phyloP scores from a whole-genome alignment of 2,888 invertebrate species.

The Folsomia candida region DNA sequence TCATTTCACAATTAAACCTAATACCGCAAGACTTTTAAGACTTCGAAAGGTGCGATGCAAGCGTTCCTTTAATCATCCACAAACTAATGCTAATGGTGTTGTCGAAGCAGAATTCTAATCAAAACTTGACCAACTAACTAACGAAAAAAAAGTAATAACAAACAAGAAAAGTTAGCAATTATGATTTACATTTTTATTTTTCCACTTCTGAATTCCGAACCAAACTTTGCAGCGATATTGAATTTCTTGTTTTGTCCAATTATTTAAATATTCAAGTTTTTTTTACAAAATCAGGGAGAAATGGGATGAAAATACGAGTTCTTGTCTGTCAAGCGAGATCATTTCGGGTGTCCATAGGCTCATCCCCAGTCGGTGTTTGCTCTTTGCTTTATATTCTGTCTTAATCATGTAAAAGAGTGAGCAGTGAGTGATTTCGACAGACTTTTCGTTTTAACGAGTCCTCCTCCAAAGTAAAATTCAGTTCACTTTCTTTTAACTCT shows the following conservation, averaged over 20 bases:
- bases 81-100: background rate
- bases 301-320: conserved; percentile 3
- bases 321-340: background rate
- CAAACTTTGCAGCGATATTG: background rate
- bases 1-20: conserved; percentile 12
- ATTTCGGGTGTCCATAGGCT: too few species aligned
- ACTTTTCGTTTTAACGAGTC: background rate
- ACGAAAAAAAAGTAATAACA: background rate
- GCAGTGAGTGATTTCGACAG: background rate
- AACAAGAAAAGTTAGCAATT: background rate
- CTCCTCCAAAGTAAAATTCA: background rate
- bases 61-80: background rate
- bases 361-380: background rate
- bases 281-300: background rate
- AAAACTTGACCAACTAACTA: conserved; percentile 2
- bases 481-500: background rate
- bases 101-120: background rate
- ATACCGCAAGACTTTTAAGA: conserved; percentile 15
- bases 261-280: conserved; percentile 4
- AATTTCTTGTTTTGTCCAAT: background rate
- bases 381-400: conserved; percentile 6
- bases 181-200: background rate
- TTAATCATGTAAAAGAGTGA: background rate
- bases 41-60: background rate
- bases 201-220: background rate